These are phyloP conservation scores for Sitobion miscanthi DNA, from an alignment of 1,140 invertebrate species.

Conservation along the genomic window DNA sequence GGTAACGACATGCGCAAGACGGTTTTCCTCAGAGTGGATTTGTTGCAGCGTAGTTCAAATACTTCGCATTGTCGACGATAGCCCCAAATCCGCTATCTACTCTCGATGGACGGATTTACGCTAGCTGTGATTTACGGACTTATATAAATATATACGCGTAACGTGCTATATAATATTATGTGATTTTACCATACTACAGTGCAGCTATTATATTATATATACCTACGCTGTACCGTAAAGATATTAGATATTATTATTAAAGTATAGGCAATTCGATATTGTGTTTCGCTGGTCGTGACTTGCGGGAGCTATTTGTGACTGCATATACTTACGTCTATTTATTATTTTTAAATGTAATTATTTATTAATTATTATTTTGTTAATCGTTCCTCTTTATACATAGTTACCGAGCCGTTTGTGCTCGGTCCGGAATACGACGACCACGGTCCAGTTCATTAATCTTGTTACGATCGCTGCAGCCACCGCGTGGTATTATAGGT, in stretches of 20 bases:
- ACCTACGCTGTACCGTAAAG: neutral
- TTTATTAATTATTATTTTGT: neutral
- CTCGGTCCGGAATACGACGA: neutral
- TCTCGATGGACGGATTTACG: neutral
- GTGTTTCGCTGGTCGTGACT: conserved; percentile 35
- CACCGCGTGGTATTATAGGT: neutral
- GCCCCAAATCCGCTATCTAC: neutral
- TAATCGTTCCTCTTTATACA: neutral
- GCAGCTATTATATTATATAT: neutral
- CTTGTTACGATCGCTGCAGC: neutral
- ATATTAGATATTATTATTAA: too few species aligned
- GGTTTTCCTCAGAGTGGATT: neutral
- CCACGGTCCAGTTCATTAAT: neutral
- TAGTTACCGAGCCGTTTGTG: neutral
- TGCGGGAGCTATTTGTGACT: neutral
- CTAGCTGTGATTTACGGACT: neutral
- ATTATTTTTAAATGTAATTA: neutral
- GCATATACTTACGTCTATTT: neutral
- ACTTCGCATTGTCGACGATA: neutral
- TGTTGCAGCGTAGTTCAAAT: neutral
- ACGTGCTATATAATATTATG: neutral
- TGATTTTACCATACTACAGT: neutral
- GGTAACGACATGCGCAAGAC: neutral
- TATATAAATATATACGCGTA: neutral
- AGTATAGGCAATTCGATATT: neutral